Percentiles rank a stretch among this genome's conserved stretches.
Conservation (phyloP, 92 coral and sea anemone genomes). For the Galaxea fascicularis region DNA sequence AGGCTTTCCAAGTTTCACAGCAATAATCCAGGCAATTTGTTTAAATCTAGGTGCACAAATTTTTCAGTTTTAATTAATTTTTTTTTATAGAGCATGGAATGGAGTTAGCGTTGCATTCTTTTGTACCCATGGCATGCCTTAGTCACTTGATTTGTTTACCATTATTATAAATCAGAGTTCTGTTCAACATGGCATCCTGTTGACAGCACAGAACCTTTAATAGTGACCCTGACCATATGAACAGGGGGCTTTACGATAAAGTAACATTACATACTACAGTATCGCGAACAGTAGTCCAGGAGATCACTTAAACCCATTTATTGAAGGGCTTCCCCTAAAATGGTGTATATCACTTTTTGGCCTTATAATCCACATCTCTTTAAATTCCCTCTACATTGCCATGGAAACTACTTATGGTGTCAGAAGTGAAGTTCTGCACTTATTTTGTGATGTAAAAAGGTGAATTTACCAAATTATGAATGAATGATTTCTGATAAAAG, state of each 20-base stretch:
- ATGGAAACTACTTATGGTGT: too few species aligned
- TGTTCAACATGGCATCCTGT: conserved; percentile 22
- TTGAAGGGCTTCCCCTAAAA: too few species aligned
- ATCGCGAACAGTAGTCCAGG: background rate
- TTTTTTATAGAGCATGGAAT: background rate
- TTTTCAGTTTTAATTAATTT: background rate
- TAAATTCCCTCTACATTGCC: too few species aligned
- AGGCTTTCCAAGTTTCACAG: too few species aligned
- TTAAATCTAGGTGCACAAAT: too few species aligned
- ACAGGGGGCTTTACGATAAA: background rate
- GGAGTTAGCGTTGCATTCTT: background rate
- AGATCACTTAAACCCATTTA: background rate
- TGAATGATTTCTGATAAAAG: too few species aligned
- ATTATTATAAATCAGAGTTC: conserved; percentile 13
- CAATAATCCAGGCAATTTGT: too few species aligned
- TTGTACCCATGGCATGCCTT: conserved; percentile 1
- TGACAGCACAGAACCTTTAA: conserved; percentile 24
- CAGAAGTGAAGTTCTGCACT: too few species aligned
- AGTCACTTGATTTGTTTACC: conserved; percentile 8
- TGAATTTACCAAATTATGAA: too few species aligned
- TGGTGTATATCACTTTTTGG: too few species aligned
- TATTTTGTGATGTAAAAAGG: too few species aligned
- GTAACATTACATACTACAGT: background rate
- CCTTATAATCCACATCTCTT: too few species aligned
- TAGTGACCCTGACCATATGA: background rate